Base-by-base conservation (phyloP, 2,113 vertebrate genomes). In the Melanerpes aurifrons region DNA sequence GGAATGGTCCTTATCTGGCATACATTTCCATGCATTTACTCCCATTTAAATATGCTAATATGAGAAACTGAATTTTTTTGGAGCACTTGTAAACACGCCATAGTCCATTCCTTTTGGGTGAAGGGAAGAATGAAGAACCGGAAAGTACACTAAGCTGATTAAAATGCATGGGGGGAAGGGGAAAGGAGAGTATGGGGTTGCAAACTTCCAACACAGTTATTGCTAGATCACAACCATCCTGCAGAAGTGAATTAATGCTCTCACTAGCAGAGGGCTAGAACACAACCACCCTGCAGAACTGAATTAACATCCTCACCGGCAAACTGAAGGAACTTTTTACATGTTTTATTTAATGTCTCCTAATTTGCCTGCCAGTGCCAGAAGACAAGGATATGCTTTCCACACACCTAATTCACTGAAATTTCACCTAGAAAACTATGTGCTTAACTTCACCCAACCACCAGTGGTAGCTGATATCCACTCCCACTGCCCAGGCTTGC, bases 401-500 rank as follows among this genome's bases (percentile, higher is more conserved):
- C 58, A 59, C 21, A 16, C 0, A 2, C 78, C 32, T 4, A 4
- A 71, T 37, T 48, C 5, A n/a, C 0, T 50, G 59, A 54, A 57
- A 76, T 54, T 45, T 73, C 48, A 85, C 4, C 70, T 57, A 66
- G 31, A 62, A 89, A 89, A 59, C 28, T 3, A 2, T 0, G 9
- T 11, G 13, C 25, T 70, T 32, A 73, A 37, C 70, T 50, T 62
- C 56, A 43, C 24, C 22, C 57, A 43, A 15, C 21, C 73, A 50
- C 28, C 10, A 5, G 24, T 6, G 8, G 5, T 7, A 40, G 54
- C 1, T 80, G 24, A 11, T 50, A 61, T 1, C 10, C 9, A 3
- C 10, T 29, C 45, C 15, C 63, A 32, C 1, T 1, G 0, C 3
- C 50, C n/a, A 8, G 20, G 59, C 1, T 4, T 0, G 1, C 9